phyloP scores from a whole-genome alignment of 2,113 vertebrate genomes.

The Oryzias javanicus region DNA sequence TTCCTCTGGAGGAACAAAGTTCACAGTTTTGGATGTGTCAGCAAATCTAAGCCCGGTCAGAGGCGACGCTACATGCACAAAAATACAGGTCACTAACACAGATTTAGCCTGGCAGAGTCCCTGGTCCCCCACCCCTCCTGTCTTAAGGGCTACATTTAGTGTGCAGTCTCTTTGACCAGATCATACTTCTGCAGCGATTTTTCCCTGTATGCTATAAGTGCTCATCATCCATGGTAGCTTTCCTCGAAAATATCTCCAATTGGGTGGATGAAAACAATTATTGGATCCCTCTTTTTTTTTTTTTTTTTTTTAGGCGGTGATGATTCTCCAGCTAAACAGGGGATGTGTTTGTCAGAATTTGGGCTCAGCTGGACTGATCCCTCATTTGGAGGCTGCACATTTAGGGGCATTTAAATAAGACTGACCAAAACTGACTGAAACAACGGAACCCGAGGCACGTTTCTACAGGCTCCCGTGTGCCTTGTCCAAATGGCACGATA shows the following conservation, averaged over 20 bases:
- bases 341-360: constrained; percentile 46
- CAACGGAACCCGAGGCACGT: constrained; percentile 19
- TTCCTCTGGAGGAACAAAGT: constrained; percentile 54
- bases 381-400: constrained; percentile 48
- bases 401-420: constrained; percentile 7
- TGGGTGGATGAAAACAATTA: background rate
- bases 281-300: constrained; percentile 3
- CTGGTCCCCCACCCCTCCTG: constrained; percentile 15
- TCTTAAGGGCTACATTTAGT: constrained; percentile 48
- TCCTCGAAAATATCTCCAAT: background rate
- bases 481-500: constrained; percentile 7
- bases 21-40: constrained; percentile 62
- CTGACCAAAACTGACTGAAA: constrained; percentile 21
- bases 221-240: constrained; percentile 6
- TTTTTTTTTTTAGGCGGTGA: constrained; percentile 3
- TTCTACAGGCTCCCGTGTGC: background rate
- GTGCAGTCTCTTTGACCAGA: constrained; percentile 40
- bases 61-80: constrained; percentile 43
- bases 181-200: constrained; percentile 8
- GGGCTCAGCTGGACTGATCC: constrained; percentile 37
- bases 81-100: constrained; percentile 59
- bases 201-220: background rate
- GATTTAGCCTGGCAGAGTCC: constrained; percentile 46
- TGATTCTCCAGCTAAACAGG: constrained; percentile 34
- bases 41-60: constrained; percentile 28